Conservation (phyloP, 2,113 vertebrate genomes). For the Rhinoderma darwinii region DNA sequence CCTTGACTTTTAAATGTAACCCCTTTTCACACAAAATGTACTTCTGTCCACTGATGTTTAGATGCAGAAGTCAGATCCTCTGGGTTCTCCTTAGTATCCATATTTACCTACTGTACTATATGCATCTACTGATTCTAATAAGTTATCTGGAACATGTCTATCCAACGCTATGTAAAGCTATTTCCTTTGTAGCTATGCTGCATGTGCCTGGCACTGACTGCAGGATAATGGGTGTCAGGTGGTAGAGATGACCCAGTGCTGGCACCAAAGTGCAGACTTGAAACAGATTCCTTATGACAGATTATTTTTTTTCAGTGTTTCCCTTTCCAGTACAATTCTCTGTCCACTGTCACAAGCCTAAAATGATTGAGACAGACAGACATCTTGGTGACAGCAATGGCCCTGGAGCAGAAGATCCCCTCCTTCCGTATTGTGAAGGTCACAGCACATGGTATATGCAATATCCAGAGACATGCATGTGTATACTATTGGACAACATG, state of each 20-base stretch:
- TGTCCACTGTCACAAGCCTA: slow-evolving; percentile 71
- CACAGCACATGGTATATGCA: slow-evolving; percentile 67
- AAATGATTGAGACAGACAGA: slow-evolving; percentile 76
- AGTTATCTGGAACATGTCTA: neutral
- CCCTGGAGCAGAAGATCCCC: slow-evolving; percentile 69
- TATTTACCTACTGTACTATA: no score
- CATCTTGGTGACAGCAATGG: slow-evolving; percentile 68
- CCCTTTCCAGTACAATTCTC: slow-evolving; percentile 72
- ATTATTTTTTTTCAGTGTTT: slow-evolving; percentile 71
- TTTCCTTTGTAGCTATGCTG: neutral
- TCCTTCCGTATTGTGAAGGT: slow-evolving; percentile 75
- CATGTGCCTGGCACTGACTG: neutral
- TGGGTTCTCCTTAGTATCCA: no score
- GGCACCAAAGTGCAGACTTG: slow-evolving; percentile 60
- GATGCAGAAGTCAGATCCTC: no score
- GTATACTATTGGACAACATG: slow-evolving; percentile 51
- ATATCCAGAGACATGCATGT: slow-evolving; percentile 59
- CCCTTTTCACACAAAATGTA: no score
- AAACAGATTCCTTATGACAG: slow-evolving; percentile 74
- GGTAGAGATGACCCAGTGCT: slow-evolving; percentile 23
- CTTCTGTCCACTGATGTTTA: no score
- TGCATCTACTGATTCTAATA: no score
- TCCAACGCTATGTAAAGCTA: neutral
- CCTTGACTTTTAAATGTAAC: no score
- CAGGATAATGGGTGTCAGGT: slow-evolving; percentile 41